Base-by-base conservation (phyloP, 2,797 vertebrate genomes). In the Clarias pachynema region DNA sequence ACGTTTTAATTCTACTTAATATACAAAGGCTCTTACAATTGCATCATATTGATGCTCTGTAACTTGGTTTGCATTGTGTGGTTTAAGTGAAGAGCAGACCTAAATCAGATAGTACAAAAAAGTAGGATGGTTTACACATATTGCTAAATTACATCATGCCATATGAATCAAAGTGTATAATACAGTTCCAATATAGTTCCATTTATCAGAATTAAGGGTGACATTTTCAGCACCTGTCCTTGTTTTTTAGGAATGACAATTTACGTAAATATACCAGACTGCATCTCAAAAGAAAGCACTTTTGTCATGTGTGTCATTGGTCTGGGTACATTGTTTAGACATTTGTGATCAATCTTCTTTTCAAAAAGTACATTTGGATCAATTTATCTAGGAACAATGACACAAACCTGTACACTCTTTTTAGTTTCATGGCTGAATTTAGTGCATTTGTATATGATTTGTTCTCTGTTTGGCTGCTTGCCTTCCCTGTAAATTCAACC, bases 401-500 rank as follows among this genome's bases (percentile, higher is more conserved):
- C 72, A 86, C 84, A 83, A 81, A 68, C 56, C 72, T 82, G 59
- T 73, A 84, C 83, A 83, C 83, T 63, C 40, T 79, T 65, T 86
- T 85, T 72, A 85, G 29, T 86, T 83, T 66, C 84, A 85, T 87
- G 69, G 77, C 84, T 86, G 57, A 87, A 73, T 86, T 86, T 29
- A 80, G 57, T 68, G 53, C 63, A 18, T 79, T 60, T 85, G 34
- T 79, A 37, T 70, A 29, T 84, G 62, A 85, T 31, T 86, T 85
- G 83, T 80, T 88, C 53, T 93, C 74, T 92, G 90, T 91, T 86
- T 77, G 86, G 92, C 86, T 92, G 88, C 92, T 83, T 91, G 84
- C 91, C 89, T 89, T 89, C 89, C 91, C 92, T 92, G 87, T 90
- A 86, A 91, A 92, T 89, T 93, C 91, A 91, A 88, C 89, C 92